These are phyloP conservation scores for Cryptotermes secundus DNA, from an alignment of 1,140 invertebrate genomes.

Conservation along the genomic window DNA sequence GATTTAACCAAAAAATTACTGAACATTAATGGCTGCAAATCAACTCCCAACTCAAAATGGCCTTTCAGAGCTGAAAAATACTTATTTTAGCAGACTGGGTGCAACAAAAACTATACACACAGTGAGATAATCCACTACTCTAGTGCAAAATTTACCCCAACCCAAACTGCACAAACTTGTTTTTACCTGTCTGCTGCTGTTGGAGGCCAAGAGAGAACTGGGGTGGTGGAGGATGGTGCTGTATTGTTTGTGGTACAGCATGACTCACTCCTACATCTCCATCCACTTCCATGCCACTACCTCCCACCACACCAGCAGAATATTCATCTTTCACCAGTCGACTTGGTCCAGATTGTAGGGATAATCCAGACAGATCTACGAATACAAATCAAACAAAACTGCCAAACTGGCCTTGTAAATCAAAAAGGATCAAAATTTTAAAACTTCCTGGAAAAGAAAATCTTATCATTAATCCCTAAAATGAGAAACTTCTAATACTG, in stretches of 20 bases:
- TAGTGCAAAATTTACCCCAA: no score
- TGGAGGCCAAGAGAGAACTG: constrained; percentile 38
- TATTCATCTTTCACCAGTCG: constrained; percentile 78
- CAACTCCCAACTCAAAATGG: no score
- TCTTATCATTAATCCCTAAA: no score
- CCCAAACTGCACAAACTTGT: no score
- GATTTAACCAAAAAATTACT: no score
- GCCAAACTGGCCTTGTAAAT: neutral
- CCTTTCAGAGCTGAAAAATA: no score
- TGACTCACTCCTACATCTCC: constrained; percentile 52
- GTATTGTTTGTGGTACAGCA: constrained; percentile 63
- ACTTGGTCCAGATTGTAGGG: constrained; percentile 74
- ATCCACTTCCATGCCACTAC: constrained; percentile 81
- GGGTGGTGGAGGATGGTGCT: constrained; percentile 74
- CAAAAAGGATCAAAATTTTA: neutral
- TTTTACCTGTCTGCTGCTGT: constrained; percentile 31
- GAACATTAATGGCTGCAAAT: no score
- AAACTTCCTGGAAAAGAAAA: no score
- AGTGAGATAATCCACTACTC: no score
- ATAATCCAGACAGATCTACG: constrained; percentile 82
- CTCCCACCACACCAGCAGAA: constrained; percentile 64
- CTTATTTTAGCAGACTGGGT: no score
- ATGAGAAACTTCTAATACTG: no score
- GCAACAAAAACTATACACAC: no score
- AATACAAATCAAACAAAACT: constrained; percentile 42